Evolutionary conservation across 2,888 invertebrate species (phyloP).

Genomic region (Frankliniella fusca): DNA sequence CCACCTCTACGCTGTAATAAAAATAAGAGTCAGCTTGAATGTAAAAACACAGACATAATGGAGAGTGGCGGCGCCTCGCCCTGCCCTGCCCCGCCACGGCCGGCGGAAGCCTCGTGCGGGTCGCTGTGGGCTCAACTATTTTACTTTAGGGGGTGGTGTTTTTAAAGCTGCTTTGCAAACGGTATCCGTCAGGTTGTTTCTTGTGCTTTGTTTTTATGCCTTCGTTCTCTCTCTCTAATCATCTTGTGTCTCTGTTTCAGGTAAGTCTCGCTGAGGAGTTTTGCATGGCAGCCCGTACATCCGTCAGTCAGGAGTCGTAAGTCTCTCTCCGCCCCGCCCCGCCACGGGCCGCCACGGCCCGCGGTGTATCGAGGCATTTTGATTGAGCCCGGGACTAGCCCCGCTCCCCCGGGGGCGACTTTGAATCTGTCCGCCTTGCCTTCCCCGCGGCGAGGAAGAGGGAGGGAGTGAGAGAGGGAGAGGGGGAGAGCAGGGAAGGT

Average conservation of each 20-base stretch:
- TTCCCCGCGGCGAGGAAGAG: background rate
- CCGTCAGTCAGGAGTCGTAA: no score
- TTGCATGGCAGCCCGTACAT: background rate
- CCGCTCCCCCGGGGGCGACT: conserved; percentile 20
- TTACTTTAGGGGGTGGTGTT: background rate
- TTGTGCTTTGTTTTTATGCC: background rate
- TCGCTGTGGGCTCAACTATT: background rate
- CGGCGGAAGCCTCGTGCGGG: background rate
- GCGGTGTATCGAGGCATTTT: background rate
- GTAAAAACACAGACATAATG: no score
- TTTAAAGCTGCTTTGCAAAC: background rate
- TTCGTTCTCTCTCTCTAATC: background rate
- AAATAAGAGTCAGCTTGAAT: no score
- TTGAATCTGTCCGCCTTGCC: background rate
- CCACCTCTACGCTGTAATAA: no score
- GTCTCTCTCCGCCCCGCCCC: no score
- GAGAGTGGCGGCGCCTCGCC: no score
- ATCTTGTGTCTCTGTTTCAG: background rate
- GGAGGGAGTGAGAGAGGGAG: background rate
- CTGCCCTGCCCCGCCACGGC: background rate
- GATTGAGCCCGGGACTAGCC: background rate
- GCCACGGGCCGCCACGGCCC: no score
- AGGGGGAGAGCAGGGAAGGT: background rate
- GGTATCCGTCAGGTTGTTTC: background rate
- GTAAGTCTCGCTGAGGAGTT: background rate